These are phyloP conservation scores for Caenorhabditis uteleia DNA, from an alignment of 2,888 invertebrate species.

Conservation along the genomic window DNA sequence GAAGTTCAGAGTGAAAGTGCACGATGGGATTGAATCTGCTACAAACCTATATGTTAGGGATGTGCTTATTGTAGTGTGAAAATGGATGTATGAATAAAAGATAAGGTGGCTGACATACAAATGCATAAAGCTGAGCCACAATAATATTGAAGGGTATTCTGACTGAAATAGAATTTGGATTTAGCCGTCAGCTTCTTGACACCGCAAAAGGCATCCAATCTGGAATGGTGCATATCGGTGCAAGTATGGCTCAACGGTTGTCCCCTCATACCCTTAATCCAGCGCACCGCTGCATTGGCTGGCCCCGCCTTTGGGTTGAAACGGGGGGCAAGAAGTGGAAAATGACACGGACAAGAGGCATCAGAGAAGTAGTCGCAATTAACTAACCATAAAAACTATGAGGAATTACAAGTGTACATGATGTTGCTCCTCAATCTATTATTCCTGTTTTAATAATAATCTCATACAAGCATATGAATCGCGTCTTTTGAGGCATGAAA, in stretches of 20 bases:
- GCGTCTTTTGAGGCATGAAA: slow-evolving; percentile 23
- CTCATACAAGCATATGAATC: slow-evolving; percentile 24
- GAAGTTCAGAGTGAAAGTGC: not conserved
- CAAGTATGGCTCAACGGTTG: too few relatives aligned
- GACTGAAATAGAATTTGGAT: too few relatives aligned
- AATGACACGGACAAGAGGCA: slow-evolving; percentile 4
- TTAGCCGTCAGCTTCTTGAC: too few relatives aligned
- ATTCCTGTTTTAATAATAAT: slow-evolving; percentile 40
- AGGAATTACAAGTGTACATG: slow-evolving; percentile 21
- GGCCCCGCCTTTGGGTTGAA: slow-evolving; percentile 23
- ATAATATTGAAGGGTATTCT: too few relatives aligned
- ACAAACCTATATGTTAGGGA: not conserved
- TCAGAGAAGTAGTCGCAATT: too few relatives aligned
- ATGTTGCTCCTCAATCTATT: slow-evolving; percentile 35
- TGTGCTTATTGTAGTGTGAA: slow-evolving; percentile 38
- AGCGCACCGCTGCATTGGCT: slow-evolving; percentile 27
- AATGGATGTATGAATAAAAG: slow-evolving; percentile 33
- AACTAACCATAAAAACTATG: too few relatives aligned
- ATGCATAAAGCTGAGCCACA: too few relatives aligned
- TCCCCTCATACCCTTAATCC: slow-evolving; percentile 21
- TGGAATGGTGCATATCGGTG: too few relatives aligned
- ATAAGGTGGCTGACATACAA: too few relatives aligned
- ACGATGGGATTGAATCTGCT: not conserved
- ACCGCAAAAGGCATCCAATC: too few relatives aligned
- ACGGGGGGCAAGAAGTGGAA: slow-evolving; percentile 19